A percentile compares a stretch with the other conserved stretches of the same genome.
Conservation (phyloP, 1,140 invertebrate species). For the Leptonema lineaticorne region DNA sequence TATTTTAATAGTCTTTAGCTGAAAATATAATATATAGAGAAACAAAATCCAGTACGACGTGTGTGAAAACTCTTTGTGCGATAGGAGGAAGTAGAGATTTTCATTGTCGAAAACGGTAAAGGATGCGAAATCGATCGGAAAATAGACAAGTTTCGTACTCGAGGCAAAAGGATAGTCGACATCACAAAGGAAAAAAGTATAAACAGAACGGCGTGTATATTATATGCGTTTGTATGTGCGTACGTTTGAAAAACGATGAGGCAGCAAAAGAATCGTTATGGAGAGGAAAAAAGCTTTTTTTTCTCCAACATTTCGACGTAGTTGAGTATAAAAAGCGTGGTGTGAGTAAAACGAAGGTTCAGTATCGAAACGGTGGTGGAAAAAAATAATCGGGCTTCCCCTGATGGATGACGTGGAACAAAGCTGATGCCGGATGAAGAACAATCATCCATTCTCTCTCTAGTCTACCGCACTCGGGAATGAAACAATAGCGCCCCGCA, state of each 20-base stretch:
- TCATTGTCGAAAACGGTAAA: background rate
- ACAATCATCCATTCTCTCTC: conserved; percentile 7
- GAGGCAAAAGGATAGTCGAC: background rate
- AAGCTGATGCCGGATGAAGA: background rate
- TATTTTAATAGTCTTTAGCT: too few species aligned
- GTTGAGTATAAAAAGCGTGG: background rate
- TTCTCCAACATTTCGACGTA: background rate
- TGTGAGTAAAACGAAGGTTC: too few species aligned
- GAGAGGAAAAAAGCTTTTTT: background rate
- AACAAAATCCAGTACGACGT: too few species aligned
- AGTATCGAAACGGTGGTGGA: background rate
- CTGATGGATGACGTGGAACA: background rate
- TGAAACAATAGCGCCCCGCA: background rate
- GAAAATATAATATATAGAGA: too few species aligned
- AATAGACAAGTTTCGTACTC: background rate
- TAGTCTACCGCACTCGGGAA: too few species aligned
- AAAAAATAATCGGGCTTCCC: background rate
- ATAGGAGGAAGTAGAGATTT: background rate
- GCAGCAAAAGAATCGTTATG: background rate
- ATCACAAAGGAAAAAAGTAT: background rate
- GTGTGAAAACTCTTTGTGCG: too few species aligned
- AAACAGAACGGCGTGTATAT: background rate
- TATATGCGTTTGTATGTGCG: too few species aligned
- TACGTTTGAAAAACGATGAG: background rate
- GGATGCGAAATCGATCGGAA: background rate